Evolutionary conservation across 2,888 invertebrate species (phyloP), one percentile per base, ranked within the genome.

Genomic region (Clanis bilineata): DNA sequence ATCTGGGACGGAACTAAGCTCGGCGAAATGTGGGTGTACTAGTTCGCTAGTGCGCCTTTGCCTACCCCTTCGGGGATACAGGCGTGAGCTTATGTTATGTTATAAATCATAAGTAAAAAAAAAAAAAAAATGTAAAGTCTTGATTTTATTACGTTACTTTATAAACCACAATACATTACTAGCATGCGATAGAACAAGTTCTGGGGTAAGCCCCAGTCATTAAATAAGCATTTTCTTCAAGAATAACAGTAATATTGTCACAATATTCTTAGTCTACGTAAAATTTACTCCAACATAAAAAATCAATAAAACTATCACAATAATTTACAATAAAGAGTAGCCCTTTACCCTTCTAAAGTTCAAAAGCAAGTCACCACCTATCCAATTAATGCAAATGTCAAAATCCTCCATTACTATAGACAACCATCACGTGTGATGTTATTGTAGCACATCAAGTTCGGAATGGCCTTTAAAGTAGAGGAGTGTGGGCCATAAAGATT

Each of bases 371-470:
- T 51, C 51, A 51, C 51, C 51, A 51, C 32, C 51, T 18, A 51
- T 51, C 51, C 51, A 51, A 51, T 51, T 51, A 51, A 51, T 51
- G 51, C 51, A 51, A 51, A 51, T 51, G 51, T 51, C 51, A 51
- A 51, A 51, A 51, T 51, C 51, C 28, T 32, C 28, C 51, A 51
- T 51, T 51, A 51, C 51, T 32, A 10, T 32, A 18, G 32, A 51
- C 51, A 51, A 32, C 18, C 51, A 51, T 51, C 51, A 32, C 51
- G 18, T 51, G 9, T 51, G 51, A 32, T 51, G 51, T 28, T 51
- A 28, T 32, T 32, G 32, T 51, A 51, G 18, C 51, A 32, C 9
- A 18, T 51, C 32, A 51, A 18, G 51, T 51, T 32, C 32, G 10
- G 32, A 32, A 51, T 32, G 51, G 51, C 51, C 51, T 51, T 51